Conservation (phyloP, 2,797 vertebrate species). For the Pogoniulus pusillus region DNA sequence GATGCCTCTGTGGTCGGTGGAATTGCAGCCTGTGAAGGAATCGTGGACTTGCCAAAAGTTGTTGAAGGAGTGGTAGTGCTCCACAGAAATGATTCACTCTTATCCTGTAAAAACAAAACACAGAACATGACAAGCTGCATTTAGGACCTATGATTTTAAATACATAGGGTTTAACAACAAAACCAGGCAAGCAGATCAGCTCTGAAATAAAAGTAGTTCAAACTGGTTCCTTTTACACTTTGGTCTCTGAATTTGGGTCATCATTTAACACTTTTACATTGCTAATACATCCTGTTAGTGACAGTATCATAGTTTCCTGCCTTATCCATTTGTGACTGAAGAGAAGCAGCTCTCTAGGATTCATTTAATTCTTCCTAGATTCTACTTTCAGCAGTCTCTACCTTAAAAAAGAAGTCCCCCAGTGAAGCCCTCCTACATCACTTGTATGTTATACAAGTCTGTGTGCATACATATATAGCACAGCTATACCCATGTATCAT, state of each 20-base stretch:
- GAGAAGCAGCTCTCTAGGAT: not conserved
- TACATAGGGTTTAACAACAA: not conserved
- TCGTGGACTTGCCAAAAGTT: constrained; percentile 74
- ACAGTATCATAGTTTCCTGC: not conserved
- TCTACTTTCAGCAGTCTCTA: not conserved
- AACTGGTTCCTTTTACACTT: not conserved
- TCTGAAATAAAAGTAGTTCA: not conserved
- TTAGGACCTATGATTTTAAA: not conserved
- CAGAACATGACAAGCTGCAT: not conserved
- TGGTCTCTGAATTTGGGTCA: not conserved
- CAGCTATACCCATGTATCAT: not conserved
- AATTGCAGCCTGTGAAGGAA: constrained; percentile 71
- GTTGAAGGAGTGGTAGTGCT: constrained; percentile 86
- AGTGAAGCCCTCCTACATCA: not conserved
- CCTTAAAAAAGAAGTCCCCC: not conserved
- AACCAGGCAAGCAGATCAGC: not conserved
- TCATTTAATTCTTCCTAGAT: not conserved
- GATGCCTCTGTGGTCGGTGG: constrained; percentile 72
- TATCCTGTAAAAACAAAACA: constrained; percentile 81
- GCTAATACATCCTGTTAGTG: not conserved
- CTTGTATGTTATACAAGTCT: fast-evolving
- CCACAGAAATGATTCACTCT: constrained; percentile 90
- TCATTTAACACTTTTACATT: not conserved
- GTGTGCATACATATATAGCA: not conserved
- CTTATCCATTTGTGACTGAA: not conserved